Conservation (phyloP, 1,140 invertebrate genomes). For the Zaprionus ghesquierei region DNA sequence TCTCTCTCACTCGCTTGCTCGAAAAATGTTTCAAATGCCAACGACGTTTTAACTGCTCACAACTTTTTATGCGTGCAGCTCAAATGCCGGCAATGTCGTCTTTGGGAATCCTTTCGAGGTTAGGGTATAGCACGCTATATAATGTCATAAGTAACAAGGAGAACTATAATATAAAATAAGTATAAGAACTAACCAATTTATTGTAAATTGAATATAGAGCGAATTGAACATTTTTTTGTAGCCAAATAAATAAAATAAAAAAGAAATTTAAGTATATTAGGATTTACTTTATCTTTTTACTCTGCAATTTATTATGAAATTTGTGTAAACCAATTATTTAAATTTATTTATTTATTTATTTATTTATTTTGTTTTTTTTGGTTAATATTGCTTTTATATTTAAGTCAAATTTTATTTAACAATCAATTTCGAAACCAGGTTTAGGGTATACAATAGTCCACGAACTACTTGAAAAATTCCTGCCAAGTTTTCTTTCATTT, state of each 20-base stretch:
- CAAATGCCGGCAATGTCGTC: slow-evolving; percentile 40
- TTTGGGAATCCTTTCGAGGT: neutral
- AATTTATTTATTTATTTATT: no score
- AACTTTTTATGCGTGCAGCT: slow-evolving; percentile 63
- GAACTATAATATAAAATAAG: no score
- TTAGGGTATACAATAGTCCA: slow-evolving; percentile 40
- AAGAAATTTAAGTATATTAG: no score
- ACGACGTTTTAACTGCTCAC: slow-evolving; percentile 76
- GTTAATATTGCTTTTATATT: neutral
- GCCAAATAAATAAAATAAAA: no score
- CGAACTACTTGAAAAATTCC: neutral
- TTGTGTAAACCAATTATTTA: no score
- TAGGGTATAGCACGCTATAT: neutral
- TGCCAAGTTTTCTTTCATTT: slow-evolving; percentile 43
- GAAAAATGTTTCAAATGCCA: slow-evolving; percentile 68
- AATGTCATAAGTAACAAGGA: neutral
- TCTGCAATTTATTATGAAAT: no score
- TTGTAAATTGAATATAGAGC: no score
- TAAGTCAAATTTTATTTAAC: neutral
- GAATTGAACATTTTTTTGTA: no score
- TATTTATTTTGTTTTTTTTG: neutral
- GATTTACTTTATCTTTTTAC: no score
- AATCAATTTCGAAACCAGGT: neutral
- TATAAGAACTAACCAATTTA: no score
- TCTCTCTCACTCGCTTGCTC: slow-evolving; percentile 39